Evolutionary conservation across 2,888 invertebrate species (phyloP), one percentile per base, ranked within the genome.

Genomic region (Philereme vetulata): DNA sequence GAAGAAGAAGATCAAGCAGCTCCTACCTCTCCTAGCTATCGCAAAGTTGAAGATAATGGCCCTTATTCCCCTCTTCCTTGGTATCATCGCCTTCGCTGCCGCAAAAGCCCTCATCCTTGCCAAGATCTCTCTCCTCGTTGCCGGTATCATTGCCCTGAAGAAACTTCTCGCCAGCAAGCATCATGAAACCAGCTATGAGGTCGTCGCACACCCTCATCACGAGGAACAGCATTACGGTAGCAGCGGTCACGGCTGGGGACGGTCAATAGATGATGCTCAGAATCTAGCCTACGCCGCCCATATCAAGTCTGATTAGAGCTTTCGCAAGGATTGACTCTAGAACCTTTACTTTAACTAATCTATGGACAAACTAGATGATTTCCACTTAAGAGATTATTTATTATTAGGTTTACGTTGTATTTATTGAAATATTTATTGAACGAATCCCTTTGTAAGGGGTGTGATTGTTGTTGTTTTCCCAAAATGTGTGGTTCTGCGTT

Each of bases 71-170:
- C 89, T 97, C 68, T 95, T 95, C 76, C 93, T 97, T 57, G 97
- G 82, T 50, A 90, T 92, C 78, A 94, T 97, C 71, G 97, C 96
- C 33, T 93, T 97, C 57, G 93, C 96, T 52, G 96, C 97, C n/a
- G 95, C 97, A 89, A 97, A 97, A 90, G 97, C 97, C 44, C 93
- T 97, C 60, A 90, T 97, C 65, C 94, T 97, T 72, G 96, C 96
- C 81, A 97, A 97, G 93, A 93, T 97, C 74, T 95, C 97, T 0
- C 93, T 97, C 43, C 93, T 96, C 48, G 94, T 97, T 67, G 95
- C 96, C 64, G 94, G 94, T 75, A 94, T 97, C 75, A 95, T 97
- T 76, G 93, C 92, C 21, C 73, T 93, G 77, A 93, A 93, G 85
- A 97, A 97, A 78, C 93, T 97, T 34, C 84, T 97, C 64, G 96